Conservation (phyloP, 2,113 vertebrate genomes). For the Poeciliopsis retropinna region DNA sequence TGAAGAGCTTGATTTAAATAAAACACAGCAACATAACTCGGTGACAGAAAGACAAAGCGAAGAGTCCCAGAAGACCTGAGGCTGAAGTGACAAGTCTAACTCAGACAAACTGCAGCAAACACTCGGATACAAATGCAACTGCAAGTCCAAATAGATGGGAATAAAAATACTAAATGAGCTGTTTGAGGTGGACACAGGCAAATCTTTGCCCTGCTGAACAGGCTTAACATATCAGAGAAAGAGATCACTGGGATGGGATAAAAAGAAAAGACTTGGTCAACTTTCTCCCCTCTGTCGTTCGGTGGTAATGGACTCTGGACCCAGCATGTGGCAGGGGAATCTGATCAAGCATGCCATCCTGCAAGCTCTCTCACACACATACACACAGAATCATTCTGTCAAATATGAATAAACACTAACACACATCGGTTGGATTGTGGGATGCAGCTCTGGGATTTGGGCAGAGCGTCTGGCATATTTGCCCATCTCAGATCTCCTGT, state of each 20-base stretch:
- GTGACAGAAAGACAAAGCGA: slow-evolving; percentile 52
- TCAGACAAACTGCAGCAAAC: slow-evolving; percentile 70
- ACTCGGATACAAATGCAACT: slow-evolving; percentile 59
- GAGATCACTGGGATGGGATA: slow-evolving; percentile 74
- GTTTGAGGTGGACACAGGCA: slow-evolving; percentile 69
- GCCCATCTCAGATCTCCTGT: slow-evolving; percentile 89
- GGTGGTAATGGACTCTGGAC: slow-evolving; percentile 76
- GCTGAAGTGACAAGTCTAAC: slow-evolving; percentile 71
- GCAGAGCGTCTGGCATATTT: slow-evolving; percentile 85
- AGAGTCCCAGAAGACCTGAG: slow-evolving; percentile 53
- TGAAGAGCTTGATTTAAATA: slow-evolving; percentile 55
- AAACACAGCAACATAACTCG: slow-evolving; percentile 31
- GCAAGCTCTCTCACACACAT: slow-evolving; percentile 34
- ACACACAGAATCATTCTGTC: slow-evolving; percentile 64
- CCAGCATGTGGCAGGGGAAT: slow-evolving; percentile 58
- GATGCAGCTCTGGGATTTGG: slow-evolving; percentile 75
- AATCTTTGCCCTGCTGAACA: slow-evolving; percentile 68
- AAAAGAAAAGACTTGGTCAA: slow-evolving; percentile 60
- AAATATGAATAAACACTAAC: slow-evolving; percentile 79
- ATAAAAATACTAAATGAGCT: slow-evolving; percentile 73
- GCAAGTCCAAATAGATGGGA: slow-evolving; percentile 40
- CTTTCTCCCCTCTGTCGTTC: slow-evolving; percentile 63
- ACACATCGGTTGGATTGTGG: slow-evolving; percentile 60
- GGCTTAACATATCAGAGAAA: slow-evolving; percentile 69
- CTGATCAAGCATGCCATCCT: slow-evolving; percentile 68